Evolutionary conservation across 2,888 invertebrate species (phyloP), one percentile per base, ranked within the genome.

Genomic region (Drosophila neotestacea): DNA sequence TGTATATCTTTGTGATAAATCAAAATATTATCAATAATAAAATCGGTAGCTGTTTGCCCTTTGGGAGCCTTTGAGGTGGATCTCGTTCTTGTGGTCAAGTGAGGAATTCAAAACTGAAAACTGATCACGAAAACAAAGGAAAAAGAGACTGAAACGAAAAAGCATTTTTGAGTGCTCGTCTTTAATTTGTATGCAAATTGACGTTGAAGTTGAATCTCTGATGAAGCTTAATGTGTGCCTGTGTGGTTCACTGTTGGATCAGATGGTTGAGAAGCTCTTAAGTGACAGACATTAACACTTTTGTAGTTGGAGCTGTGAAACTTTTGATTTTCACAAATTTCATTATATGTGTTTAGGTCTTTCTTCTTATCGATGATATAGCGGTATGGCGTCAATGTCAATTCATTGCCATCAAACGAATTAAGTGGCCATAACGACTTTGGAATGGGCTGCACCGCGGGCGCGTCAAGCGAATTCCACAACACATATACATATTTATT

Each of bases 1-100:
- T 85, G 89, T 89, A 81, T 89, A 84, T 89, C 88, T 79, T 66
- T 73, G 77, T 81, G 84, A 90, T 90, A 89, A 90, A 90, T 90
- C 90, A 90, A 89, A 90, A 81, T 80, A 90, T 89, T 90, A 89
- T 90, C 90, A 88, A 89, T 85, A 89, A 89, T 73, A 79, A 90
- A 89, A 90, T 90, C 90, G 90, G 90, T 89, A 90, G 90, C 90
- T 78, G 89, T 78, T 88, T 85, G 87, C 87, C 85, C 85, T 66
- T 85, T 73, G 77, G 81, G 68, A 73, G 63, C 75, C 73, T 79
- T 84, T 75, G 70, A 68, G 72, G 73, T 69, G 52, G 65, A 75
- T 72, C 77, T 75, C 63, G 65, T 73, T 75, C 66, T 85, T 85
- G 84, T 85, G 84, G 85, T 83, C 72, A 61, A 38, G 16, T 36